Evolutionary conservation across 2,888 invertebrate genomes (phyloP), one percentile per base, ranked within the genome.

Genomic region (Pachliopta kotzebuea): DNA sequence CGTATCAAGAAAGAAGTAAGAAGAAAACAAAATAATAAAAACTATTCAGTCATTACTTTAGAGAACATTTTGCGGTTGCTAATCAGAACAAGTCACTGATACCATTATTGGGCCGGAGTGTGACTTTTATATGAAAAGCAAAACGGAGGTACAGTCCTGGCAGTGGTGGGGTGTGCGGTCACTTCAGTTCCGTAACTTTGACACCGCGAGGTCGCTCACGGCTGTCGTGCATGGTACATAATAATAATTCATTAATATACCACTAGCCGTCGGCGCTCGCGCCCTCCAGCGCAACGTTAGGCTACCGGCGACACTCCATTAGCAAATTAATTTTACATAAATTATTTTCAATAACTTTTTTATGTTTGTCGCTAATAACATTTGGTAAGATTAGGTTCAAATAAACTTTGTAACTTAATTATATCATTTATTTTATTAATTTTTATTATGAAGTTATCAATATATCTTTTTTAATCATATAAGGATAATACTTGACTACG

Each of bases 81-180:
- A 90, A 87, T 85, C 86, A 85, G 81, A 85, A 80, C 85, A 86
- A 85, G 84, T 88, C 88, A 91, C 88, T 91, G 91, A 91, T 91
- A 90, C 84, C 77, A 87, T 86, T 89, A 89, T 88, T 84, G 86
- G 77, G 49, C 73, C 76, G 78, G 78, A 78, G 79, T 81, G 80
- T 79, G 86, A 87, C 90, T 91, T 91, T 88, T 91, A 91, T 91
- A 91, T 89, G 85, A 88, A 90, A 90, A 88, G 86, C 86, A 86
- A 87, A 88, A 86, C 88, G 84, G 84, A 87, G 84, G 75, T 79
- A 76, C 78, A 71, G 83, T 85, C 87, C 89, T 85, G 79, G 56
- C 59, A 62, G 79, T 85, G 82, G 90, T 77, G 90, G 90, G 89
- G 88, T 71, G 72, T 77, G 81, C 85, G 89, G 90, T 88, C 89